Conservation (phyloP, 2,113 vertebrate species). For the Guaruba guarouba region DNA sequence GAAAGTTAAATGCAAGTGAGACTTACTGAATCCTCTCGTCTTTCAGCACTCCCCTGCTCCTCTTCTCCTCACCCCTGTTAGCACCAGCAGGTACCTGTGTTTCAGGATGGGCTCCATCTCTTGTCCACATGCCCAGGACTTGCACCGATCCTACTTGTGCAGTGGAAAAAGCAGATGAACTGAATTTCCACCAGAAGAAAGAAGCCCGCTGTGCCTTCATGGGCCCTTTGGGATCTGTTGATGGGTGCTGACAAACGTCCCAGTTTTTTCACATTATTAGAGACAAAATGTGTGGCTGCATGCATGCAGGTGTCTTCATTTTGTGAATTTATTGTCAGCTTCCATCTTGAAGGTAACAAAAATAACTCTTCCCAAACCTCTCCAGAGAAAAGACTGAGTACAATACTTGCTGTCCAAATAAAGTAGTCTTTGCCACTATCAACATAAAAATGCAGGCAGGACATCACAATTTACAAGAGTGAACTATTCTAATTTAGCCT, state of each 20-base stretch:
- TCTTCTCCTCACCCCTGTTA: neutral
- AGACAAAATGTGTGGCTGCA: neutral
- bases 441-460: neutral
- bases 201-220: neutral
- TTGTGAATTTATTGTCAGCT: neutral
- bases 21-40: neutral
- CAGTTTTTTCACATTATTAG: neutral
- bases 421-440: neutral
- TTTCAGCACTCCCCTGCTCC: neutral
- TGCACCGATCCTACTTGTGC: neutral
- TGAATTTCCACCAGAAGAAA: neutral
- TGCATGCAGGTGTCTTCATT: neutral
- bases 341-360: neutral
- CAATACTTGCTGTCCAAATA: neutral
- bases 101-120: neutral
- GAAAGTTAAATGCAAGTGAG: accelerated
- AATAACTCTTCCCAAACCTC: neutral
- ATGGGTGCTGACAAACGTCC: neutral
- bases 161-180: neutral
- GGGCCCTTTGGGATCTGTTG: neutral
- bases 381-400: neutral
- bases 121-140: neutral
- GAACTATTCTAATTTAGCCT: neutral
- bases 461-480: neutral
- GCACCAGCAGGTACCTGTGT: neutral